Evolutionary conservation across 2,797 vertebrate genomes (phyloP).

Genomic region (Rhadinocentrus ornatus): DNA sequence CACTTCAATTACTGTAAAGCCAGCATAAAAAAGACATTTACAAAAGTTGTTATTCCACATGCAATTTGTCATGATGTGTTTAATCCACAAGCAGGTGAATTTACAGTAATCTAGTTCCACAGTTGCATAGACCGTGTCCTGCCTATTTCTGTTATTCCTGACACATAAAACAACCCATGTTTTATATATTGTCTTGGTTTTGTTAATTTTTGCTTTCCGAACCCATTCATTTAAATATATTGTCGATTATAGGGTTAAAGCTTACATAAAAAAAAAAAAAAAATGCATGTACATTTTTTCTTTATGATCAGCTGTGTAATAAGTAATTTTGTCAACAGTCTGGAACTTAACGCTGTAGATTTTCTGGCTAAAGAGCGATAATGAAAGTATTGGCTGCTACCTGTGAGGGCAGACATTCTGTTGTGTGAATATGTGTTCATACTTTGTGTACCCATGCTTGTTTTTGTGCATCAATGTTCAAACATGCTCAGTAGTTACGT

Average conservation of each 20-base stretch:
- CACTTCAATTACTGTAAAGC: not conserved
- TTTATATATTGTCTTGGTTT: no score
- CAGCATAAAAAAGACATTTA: not conserved
- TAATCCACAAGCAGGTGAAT: no score
- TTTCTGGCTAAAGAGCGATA: conserved; percentile 21
- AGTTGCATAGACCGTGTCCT: no score
- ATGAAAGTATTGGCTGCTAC: conserved; percentile 24
- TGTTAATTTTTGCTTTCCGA: no score
- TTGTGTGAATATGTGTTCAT: conserved; percentile 22
- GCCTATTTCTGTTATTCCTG: no score
- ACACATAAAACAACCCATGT: no score
- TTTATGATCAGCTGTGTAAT: not conserved
- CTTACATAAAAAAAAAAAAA: not conserved
- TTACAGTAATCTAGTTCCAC: no score
- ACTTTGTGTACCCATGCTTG: conserved; percentile 13
- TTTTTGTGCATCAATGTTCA: conserved; percentile 51
- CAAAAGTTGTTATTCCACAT: not conserved
- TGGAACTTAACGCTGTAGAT: conserved; percentile 32
- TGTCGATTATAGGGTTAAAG: no score
- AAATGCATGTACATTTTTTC: not conserved
- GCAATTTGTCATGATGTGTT: not conserved
- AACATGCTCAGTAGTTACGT: conserved; percentile 40
- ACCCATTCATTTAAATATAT: no score
- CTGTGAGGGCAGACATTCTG: conserved; percentile 27
- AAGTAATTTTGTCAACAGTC: conserved; percentile 9